These are phyloP conservation scores for Drosophila orosa DNA, from an alignment of 1,140 invertebrate species.

Conservation along the genomic window DNA sequence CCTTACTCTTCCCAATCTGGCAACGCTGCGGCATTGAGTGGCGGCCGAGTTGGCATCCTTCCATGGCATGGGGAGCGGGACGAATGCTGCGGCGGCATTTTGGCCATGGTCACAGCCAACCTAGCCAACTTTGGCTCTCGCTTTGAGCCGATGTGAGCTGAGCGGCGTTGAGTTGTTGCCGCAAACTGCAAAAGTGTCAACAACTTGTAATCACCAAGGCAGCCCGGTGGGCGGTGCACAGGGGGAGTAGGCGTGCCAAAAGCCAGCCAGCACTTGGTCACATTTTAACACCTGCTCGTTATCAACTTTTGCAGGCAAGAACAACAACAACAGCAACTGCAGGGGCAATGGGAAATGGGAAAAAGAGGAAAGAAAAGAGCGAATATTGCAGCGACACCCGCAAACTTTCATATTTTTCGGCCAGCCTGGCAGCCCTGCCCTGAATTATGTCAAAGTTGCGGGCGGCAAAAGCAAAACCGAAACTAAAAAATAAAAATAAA, in stretches of 20 bases:
- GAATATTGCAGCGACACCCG: constrained; percentile 60
- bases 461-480: constrained; percentile 29
- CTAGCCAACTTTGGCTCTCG: constrained; percentile 65
- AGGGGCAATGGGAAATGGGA: constrained; percentile 18
- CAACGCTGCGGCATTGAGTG: constrained; percentile 30
- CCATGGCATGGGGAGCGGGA: constrained; percentile 24
- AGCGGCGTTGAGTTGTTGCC: constrained; percentile 67
- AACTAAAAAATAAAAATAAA: constrained; percentile 16
- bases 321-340: constrained; percentile 41
- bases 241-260: constrained; percentile 35
- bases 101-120: constrained; percentile 68
- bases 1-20: constrained; percentile 3
- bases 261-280: constrained; percentile 72
- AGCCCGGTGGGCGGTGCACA: neutral
- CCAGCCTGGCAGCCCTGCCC: constrained; percentile 66
- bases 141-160: constrained; percentile 56
- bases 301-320: constrained; percentile 77
- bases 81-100: constrained; percentile 47
- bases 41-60: constrained; percentile 59
- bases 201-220: constrained; percentile 78
- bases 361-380: constrained; percentile 37
- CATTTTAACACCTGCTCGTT: constrained; percentile 83
- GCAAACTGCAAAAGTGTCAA: constrained; percentile 81
- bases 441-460: constrained; percentile 81
- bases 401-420: constrained; percentile 71